Percentiles rank a stretch among this genome's conserved stretches.
Evolutionary conservation across 2,888 invertebrate species (phyloP).

Genomic region (Perizoma flavofasciatum): DNA sequence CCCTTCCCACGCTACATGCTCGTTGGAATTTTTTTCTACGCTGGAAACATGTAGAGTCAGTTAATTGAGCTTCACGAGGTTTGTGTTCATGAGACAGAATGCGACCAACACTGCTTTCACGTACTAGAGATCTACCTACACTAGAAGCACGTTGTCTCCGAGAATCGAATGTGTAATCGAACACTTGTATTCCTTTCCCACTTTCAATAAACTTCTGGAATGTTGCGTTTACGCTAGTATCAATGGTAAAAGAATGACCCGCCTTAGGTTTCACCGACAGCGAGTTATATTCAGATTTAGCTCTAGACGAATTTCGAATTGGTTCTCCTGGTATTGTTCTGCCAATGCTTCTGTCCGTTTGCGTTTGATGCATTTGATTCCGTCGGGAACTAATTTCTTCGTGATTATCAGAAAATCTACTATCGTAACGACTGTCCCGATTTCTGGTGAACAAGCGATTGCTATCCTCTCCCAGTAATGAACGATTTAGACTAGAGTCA

Average conservation of each 20-base stretch:
- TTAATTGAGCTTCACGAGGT: conserved; percentile 9
- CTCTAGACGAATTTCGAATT: conserved; percentile 38
- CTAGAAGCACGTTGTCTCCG: conserved; percentile 68
- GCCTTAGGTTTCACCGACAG: conserved; percentile 54
- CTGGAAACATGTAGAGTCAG: conserved; percentile 52
- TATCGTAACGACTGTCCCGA: conserved; percentile 42
- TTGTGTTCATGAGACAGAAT: conserved; percentile 10
- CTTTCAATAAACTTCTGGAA: conserved; percentile 59
- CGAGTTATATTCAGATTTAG: conserved; percentile 42
- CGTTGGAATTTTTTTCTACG: conserved; percentile 54
- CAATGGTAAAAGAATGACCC: conserved; percentile 65
- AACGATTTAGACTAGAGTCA: conserved; percentile 25
- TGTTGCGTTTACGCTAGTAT: conserved; percentile 68
- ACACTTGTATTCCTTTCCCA: conserved; percentile 46
- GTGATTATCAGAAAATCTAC: conserved; percentile 42
- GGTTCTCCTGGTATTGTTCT: conserved; percentile 29
- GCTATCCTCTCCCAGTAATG: conserved; percentile 37
- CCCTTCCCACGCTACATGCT: conserved; percentile 69
- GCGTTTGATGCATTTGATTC: no score
- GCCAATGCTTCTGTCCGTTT: conserved; percentile 54
- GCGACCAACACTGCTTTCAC: conserved; percentile 42
- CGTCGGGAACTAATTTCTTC: conserved; percentile 43
- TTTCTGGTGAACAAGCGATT: conserved; percentile 41
- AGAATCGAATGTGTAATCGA: conserved; percentile 53
- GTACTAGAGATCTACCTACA: conserved; percentile 61